phyloP scores from a whole-genome alignment of 2,797 vertebrate species.

The Lutjanus argentimaculatus region DNA sequence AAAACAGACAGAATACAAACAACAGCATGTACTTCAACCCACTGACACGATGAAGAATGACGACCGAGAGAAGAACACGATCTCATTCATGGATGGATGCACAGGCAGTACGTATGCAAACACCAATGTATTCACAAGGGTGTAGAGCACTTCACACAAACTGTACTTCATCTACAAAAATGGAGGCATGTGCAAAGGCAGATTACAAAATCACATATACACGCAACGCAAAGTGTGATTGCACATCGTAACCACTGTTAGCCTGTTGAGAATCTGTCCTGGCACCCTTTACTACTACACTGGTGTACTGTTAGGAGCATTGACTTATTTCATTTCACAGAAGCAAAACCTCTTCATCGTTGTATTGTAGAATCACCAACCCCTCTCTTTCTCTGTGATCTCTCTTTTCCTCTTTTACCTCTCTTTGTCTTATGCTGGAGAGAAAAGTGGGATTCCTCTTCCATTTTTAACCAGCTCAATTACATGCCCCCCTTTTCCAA shows the following conservation, averaged over 20 bases:
- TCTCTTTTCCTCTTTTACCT: constrained; percentile 14
- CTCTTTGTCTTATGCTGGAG: constrained; percentile 13
- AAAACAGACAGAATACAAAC: neutral
- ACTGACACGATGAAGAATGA: neutral
- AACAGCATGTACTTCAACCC: neutral
- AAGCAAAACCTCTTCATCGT: constrained; percentile 20
- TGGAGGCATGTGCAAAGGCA: neutral
- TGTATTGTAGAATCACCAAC: constrained; percentile 27
- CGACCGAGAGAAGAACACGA: neutral
- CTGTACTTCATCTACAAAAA: neutral
- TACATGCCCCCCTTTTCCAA: constrained; percentile 30
- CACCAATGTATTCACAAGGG: constrained; percentile 14
- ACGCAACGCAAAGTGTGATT: constrained; percentile 19
- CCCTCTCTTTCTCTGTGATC: constrained; percentile 15
- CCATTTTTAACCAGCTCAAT: constrained; percentile 51
- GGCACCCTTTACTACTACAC: neutral
- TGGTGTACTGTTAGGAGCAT: neutral
- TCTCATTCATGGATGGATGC: constrained; percentile 8
- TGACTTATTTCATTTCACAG: constrained; percentile 7
- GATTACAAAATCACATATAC: neutral
- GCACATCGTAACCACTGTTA: constrained; percentile 26
- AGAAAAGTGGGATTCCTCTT: constrained; percentile 36
- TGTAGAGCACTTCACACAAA: neutral
- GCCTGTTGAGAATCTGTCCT: constrained; percentile 14
- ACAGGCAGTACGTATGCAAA: neutral